Evolutionary conservation across 1,140 invertebrate species (phyloP), one percentile per base, ranked within the genome.

Genomic region (Oscheius sp.): DNA sequence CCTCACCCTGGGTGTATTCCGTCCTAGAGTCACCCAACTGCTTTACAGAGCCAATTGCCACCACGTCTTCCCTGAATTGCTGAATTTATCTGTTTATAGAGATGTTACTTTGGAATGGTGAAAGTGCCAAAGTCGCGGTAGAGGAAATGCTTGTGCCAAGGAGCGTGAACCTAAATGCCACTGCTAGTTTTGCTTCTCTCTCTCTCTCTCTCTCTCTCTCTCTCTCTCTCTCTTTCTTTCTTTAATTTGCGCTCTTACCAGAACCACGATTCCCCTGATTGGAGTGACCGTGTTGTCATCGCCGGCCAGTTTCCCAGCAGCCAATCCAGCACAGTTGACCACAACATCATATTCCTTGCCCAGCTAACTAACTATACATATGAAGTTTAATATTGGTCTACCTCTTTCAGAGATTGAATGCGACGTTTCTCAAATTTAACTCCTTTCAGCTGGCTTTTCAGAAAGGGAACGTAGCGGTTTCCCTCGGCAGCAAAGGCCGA

Each of bases 1-100:
- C 87, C 78, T 92, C 91, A 31, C 86, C 75, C 0, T 84, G 78
- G 73, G 87, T 86, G 1, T 89, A 77, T 10, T 84, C 80, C 1
- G 80, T 81, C 80, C 90, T 89, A 79, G 87, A 91, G 79, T 91
- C 88, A 62, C 87, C 84, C 74, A 87, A 85, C 82, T 92, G 90
- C 68, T 89, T 87, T 0, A 91, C 91, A 1, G 91, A 91, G 0
- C 92, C 92, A 20, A 83, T 26, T 3, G 75, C 29, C 10, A 82
- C 70, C 26, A 49, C 70, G 46, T 79, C 55, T 7, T 65, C 61
- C 49, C 79, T 75, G 28, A 80, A 80, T 18, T 73, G 35, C 13
- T 26, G 34, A 32, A 26, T 77, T 10, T n/a, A 2, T 36, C 15
- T 1, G 3, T 28, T 46, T 65, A 0, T 23, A 65, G 1, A 1